A percentile compares a stretch with the other conserved stretches of the same genome.
Conservation (phyloP, 2,888 invertebrate genomes). For the Noctua fimbriata region DNA sequence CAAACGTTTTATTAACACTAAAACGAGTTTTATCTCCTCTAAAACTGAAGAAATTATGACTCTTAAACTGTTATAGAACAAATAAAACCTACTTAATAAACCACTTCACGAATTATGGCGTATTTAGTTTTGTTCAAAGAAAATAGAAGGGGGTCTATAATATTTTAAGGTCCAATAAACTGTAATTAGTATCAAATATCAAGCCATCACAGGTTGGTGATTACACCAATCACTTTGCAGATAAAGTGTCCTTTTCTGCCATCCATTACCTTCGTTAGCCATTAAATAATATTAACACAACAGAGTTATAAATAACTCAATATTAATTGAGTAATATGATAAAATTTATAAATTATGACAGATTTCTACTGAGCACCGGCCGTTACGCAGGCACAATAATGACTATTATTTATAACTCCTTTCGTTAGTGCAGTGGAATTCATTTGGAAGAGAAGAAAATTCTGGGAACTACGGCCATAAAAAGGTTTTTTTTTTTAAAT, state of each 20-base stretch:
- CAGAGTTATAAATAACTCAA: conserved; percentile 71
- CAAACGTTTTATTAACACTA: conserved; percentile 43
- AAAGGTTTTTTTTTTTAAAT: not conserved
- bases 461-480: not conserved
- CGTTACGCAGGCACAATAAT: conserved; percentile 45
- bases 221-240: conserved; percentile 56
- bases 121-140: conserved; percentile 16
- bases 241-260: conserved; percentile 67
- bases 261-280: conserved; percentile 76
- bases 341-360: conserved; percentile 78
- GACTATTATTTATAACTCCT: conserved; percentile 46
- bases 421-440: conserved; percentile 25
- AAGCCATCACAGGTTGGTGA: conserved; percentile 37
- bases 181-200: conserved; percentile 52
- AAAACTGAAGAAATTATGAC: conserved; percentile 37
- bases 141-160: conserved; percentile 9
- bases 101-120: conserved; percentile 30
- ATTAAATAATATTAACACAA: conserved; percentile 71
- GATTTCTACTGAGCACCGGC: conserved; percentile 56
- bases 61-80: conserved; percentile 24
- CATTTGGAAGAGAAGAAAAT: conserved; percentile 10
- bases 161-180: conserved; percentile 38
- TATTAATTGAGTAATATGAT: conserved; percentile 81
- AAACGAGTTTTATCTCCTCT: conserved; percentile 40
- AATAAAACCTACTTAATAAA: conserved; percentile 41